These are phyloP conservation scores for Scelioninae gen. 2 DNA, from an alignment of 2,888 invertebrate genomes.

Conservation along the genomic window DNA sequence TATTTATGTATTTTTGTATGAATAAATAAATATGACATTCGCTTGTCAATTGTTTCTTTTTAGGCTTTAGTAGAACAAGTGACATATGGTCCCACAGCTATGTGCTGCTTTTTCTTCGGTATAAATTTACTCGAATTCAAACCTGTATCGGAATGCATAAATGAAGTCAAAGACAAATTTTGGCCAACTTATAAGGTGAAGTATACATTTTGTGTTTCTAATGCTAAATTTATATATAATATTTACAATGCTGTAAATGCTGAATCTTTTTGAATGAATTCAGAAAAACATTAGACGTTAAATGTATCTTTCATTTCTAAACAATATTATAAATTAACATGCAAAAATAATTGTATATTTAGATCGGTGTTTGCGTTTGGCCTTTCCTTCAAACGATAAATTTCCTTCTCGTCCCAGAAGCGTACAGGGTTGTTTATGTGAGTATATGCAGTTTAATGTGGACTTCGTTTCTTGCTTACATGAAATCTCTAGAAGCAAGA, in stretches of 20 bases:
- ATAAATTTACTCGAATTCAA: conserved; percentile 86
- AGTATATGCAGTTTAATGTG: conserved; percentile 84
- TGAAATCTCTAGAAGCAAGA: conserved; percentile 80
- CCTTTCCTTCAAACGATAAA: conserved; percentile 85
- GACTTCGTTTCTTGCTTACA: conserved; percentile 86
- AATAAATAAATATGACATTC: neutral
- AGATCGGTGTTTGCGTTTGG: conserved; percentile 84
- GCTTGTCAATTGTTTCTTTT: conserved; percentile 29
- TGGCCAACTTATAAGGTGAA: conserved; percentile 84
- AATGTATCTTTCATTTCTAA: no score
- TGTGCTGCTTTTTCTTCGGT: conserved; percentile 86
- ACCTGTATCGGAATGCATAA: conserved; percentile 79
- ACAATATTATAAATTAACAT: no score
- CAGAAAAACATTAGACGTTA: no score
- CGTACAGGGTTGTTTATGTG: conserved; percentile 84
- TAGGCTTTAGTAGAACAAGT: conserved; percentile 85
- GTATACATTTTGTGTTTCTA: no score
- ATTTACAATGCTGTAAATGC: no score
- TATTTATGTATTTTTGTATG: no score
- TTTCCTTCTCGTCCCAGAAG: conserved; percentile 83
- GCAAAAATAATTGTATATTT: conserved; percentile 62
- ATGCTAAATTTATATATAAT: no score
- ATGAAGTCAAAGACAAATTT: conserved; percentile 84
- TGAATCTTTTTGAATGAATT: no score
- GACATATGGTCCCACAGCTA: conserved; percentile 85